phyloP scores from a whole-genome alignment of 1,140 invertebrate genomes.

The Drosophila sp. region DNA sequence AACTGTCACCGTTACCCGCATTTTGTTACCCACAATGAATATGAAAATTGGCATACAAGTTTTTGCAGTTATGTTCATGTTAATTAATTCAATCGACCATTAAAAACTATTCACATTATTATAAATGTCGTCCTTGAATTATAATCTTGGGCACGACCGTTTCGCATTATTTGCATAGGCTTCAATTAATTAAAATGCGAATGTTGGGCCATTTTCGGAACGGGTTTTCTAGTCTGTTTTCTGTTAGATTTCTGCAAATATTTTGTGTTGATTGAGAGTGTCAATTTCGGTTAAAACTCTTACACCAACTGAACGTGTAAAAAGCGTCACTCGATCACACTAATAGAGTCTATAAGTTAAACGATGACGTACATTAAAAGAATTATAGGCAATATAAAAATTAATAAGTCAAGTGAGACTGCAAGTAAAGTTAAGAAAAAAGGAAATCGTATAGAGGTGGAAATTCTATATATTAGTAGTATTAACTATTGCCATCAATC shows the following conservation, averaged over 20 bases:
- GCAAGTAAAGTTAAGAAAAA: neutral
- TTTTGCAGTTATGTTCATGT: conserved; percentile 14
- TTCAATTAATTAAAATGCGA: conserved; percentile 34
- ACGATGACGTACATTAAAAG: neutral
- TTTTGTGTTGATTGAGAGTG: conserved; percentile 12
- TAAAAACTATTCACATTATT: conserved; percentile 29
- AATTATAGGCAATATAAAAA: conserved; percentile 5
- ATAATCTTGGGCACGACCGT: conserved; percentile 26
- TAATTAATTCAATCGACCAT: conserved; percentile 31
- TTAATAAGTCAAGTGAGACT: conserved; percentile 1
- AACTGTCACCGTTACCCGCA: conserved; percentile 1
- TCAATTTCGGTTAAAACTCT: conserved; percentile 11
- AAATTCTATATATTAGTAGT: neutral
- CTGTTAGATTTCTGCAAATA: conserved; percentile 16
- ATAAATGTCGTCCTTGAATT: conserved; percentile 42
- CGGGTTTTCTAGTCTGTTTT: conserved; percentile 25
- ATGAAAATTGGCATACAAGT: conserved; percentile 7
- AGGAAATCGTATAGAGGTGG: no score
- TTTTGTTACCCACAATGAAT: neutral
- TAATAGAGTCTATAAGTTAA: neutral
- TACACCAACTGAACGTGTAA: neutral
- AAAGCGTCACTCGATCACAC: neutral
- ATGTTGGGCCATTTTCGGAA: conserved; percentile 37
- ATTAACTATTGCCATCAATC: neutral
- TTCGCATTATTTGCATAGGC: conserved; percentile 38